Evolutionary conservation across 2,797 vertebrate species (phyloP), one percentile per base, ranked within the genome.

Genomic region (Sorex maritimensis): DNA sequence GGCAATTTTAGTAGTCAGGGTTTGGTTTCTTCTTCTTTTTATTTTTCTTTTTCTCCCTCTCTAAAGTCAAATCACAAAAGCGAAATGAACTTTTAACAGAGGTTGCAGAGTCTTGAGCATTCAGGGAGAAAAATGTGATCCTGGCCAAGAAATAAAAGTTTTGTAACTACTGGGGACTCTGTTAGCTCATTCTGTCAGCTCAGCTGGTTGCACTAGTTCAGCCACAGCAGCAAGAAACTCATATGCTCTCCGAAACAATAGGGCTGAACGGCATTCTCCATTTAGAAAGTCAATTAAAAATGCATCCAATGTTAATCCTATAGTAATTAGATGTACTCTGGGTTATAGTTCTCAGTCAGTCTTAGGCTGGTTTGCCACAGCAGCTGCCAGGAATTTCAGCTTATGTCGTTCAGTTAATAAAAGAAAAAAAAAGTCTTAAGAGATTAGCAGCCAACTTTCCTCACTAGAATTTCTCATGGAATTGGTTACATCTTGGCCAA

Each of bases 101-200:
- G 73, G 94, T 58, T 12, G 82, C 94, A 68, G 96, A 89, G 52
- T 85, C 95, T 95, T 90, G 95, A 97, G 91, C 86, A 79, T 97
- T 97, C 67, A 17, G 91, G 95, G 88, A 97, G 44, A 84, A 97
- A 97, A 97, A 95, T 28, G 79, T 55, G 86, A 12, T 88, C 86
- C 93, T 96, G 97, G 91, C 95, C 94, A 91, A 86, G 92, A 95
- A 97, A 52, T 63, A 93, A 98, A 98, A 98, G 96, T 98, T 98
- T 97, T 96, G 88, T 96, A 91, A 83, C 96, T 95, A 95, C 93
- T 92, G 83, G 86, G 82, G 96, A 91, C 94, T 88, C 26, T 79
- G 94, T 96, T 88, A 96, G 83, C 86, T 96, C 95, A 93, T 95
- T 97, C 93, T 85, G 73, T 86, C 92, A 95, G 91, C 95, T 95